Percentiles rank a stretch among this genome's conserved stretches.
phyloP scores from a whole-genome alignment of 2,888 invertebrate species.

The Mythimna albipuncta region DNA sequence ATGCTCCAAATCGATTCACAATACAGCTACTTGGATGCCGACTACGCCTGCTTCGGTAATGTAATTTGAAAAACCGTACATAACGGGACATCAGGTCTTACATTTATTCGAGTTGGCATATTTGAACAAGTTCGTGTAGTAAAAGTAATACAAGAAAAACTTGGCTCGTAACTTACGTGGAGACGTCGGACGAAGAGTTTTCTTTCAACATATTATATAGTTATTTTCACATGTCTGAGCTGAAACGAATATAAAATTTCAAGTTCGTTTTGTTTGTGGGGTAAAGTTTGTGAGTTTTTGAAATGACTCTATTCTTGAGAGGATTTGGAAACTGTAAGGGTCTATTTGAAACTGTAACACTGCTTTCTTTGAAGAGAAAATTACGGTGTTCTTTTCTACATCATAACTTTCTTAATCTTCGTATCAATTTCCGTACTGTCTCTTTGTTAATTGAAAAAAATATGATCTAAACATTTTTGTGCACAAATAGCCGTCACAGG shows the following conservation, averaged over 20 bases:
- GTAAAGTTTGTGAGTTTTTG: slow-evolving; percentile 11
- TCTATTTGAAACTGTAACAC: not conserved
- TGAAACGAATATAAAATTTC: slow-evolving; percentile 31
- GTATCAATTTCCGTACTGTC: not conserved
- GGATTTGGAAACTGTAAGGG: slow-evolving; percentile 11
- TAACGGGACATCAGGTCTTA: slow-evolving; percentile 56
- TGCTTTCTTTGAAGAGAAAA: not conserved
- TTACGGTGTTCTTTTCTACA: not conserved
- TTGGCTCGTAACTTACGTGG: slow-evolving; percentile 39
- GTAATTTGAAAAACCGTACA: slow-evolving; percentile 67
- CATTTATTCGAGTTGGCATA: slow-evolving; percentile 51
- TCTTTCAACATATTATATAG: slow-evolving; percentile 43
- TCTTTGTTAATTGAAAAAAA: slow-evolving; percentile 11
- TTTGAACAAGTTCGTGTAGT: slow-evolving; percentile 49
- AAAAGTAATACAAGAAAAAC: slow-evolving; percentile 56
- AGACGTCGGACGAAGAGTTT: slow-evolving; percentile 33
- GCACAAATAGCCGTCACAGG: slow-evolving; percentile 35
- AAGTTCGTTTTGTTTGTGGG: slow-evolving; percentile 26
- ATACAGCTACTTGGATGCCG: slow-evolving; percentile 54
- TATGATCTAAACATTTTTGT: slow-evolving; percentile 36
- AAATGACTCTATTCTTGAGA: slow-evolving; percentile 10
- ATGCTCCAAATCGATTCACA: slow-evolving; percentile 72
- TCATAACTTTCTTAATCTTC: not conserved
- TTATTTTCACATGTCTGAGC: slow-evolving; percentile 42
- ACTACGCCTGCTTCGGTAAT: slow-evolving; percentile 56